These are phyloP conservation scores for Drosophila lacertosa DNA, from an alignment of 1,140 invertebrate genomes.

Conservation along the genomic window DNA sequence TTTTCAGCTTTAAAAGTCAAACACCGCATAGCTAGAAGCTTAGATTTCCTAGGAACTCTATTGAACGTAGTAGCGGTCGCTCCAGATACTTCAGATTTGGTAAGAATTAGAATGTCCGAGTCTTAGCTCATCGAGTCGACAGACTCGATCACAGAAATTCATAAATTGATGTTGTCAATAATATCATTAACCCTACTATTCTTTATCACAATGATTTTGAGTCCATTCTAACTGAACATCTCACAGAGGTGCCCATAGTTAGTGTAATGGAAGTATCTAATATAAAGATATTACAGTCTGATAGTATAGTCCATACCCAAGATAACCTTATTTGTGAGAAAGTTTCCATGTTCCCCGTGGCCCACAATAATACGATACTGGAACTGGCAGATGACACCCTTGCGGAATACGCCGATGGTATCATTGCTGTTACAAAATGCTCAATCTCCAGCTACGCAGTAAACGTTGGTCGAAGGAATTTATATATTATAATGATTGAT, in stretches of 20 bases:
- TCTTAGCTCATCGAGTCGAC: conserved; percentile 10
- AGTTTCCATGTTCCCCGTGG: too few relatives aligned
- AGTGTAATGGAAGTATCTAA: conserved; percentile 1
- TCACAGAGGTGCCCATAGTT: conserved; percentile 4
- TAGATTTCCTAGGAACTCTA: conserved; percentile 10
- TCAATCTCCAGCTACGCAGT: too few relatives aligned
- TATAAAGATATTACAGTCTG: background rate
- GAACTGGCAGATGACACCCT: too few relatives aligned
- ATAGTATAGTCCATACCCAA: background rate
- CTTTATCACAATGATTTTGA: conserved; percentile 9
- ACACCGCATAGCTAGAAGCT: background rate
- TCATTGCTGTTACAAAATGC: too few relatives aligned
- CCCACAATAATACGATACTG: too few relatives aligned
- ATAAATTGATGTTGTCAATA: conserved; percentile 33
- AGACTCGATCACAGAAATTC: conserved; percentile 31
- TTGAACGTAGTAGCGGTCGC: conserved; percentile 19
- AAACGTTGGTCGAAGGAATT: too few relatives aligned
- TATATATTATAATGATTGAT: too few relatives aligned
- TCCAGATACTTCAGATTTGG: background rate
- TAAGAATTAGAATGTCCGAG: background rate
- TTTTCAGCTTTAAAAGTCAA: conserved; percentile 11
- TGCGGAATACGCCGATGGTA: too few relatives aligned
- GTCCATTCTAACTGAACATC: background rate
- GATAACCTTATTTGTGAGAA: background rate
- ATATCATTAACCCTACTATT: conserved; percentile 17